Conservation (phyloP, 2,888 invertebrate genomes). For the Bombylius major region DNA sequence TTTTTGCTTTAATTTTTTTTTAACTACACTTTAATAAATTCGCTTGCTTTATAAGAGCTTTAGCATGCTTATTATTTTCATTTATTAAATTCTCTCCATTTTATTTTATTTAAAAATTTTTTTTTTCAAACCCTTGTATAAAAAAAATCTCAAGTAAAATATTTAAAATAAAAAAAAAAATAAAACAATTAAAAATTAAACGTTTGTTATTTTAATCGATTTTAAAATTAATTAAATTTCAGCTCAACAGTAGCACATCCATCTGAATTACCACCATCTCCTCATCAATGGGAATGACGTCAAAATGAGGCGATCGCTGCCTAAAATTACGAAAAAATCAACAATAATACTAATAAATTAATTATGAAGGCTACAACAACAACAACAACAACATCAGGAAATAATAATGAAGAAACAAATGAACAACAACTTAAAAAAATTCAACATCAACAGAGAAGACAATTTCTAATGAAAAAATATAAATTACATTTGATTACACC, state of each 20-base stretch:
- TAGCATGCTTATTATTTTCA: no score
- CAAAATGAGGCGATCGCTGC: slow-evolving; percentile 41
- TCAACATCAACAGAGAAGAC: slow-evolving; percentile 5
- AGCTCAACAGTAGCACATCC: slow-evolving; percentile 97
- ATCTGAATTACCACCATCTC: slow-evolving; percentile 94
- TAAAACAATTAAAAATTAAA: no score
- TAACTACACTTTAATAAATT: no score
- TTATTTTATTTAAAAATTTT: no score
- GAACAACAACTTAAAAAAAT: slow-evolving; percentile 1
- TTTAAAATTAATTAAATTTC: slow-evolving; percentile 21
- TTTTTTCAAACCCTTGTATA: no score
- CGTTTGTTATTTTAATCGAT: no score
- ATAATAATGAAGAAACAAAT: neutral
- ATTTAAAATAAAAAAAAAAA: no score
- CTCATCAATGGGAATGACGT: slow-evolving; percentile 95
- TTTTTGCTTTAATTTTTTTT: no score
- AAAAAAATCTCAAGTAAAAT: no score
- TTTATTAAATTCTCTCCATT: no score
- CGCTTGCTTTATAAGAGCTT: no score
- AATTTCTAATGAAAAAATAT: neutral
- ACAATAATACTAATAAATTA: slow-evolving; percentile 8
- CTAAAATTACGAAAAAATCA: slow-evolving; percentile 26
- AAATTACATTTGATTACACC: no score
- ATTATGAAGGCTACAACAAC: neutral
- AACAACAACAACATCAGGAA: slow-evolving; percentile 1